Evolutionary conservation across 2,888 invertebrate genomes (phyloP), one percentile per base, ranked within the genome.

Genomic region (Dromius quadrimaculatus): DNA sequence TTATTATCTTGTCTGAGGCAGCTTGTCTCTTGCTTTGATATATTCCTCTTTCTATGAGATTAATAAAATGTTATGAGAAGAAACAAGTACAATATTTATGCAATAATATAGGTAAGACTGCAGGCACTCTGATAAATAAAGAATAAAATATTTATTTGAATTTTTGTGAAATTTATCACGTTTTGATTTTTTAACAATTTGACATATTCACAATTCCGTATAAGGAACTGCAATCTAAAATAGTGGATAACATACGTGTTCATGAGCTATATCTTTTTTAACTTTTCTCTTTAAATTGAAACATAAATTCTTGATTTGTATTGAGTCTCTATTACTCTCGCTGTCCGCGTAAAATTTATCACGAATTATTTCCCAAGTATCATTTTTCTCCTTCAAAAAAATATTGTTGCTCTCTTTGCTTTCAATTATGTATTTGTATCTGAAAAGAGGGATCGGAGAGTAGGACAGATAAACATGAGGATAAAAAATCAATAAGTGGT

Each of bases 361-460:
- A 9, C 34, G n/a, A 9, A 62, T 28, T 54, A 47, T 41, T 4
- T 3, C 13, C 62, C 62, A 62, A 5, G 62, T 36, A 13, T 32
- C 62, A 23, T 2, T 19, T 15, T 62, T 62, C 22, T 54, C 8
- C 19, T 15, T 36, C 2, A 41, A 8, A 15, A 15, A 38, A 13
- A n/a, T 15, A 23, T 9, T 9, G 43, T 47, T 36, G 4, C 15
- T 62, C 9, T 17, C 17, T 13, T 62, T 62, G 36, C 22, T 47
- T 62, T 62, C 38, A 13, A 62, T 15, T 62, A 62, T 62, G 41
- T 36, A n/a, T 11, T 36, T 36, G 9, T 36, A 36, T 36, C 36
- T 36, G 36, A 11, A 36, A 36, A n/a, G n/a, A n/a, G n/a, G n/a
- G n/a, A n/a, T n/a, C n/a, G n/a, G n/a, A n/a, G n/a, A n/a, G n/a